A percentile compares a stretch with the other conserved stretches of the same genome.
Evolutionary conservation across 2,888 invertebrate species (phyloP).

Genomic region (Osedax frankpressi): DNA sequence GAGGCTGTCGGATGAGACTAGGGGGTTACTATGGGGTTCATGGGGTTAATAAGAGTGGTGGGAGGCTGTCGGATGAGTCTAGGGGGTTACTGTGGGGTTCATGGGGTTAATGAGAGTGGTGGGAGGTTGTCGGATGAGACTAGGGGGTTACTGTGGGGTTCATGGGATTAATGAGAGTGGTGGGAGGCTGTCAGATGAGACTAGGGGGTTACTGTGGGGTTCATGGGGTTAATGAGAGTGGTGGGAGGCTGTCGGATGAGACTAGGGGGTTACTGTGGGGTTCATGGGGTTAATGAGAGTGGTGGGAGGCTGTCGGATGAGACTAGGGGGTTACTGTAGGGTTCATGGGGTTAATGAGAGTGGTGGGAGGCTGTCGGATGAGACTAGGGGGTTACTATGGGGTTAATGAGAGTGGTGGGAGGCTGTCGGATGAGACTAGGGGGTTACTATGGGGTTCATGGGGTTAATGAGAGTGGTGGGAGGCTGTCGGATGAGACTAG

Average conservation of each 20-base stretch:
- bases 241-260: background rate
- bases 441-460: no score
- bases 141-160: background rate
- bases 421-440: no score
- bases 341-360: no score
- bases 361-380: no score
- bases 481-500: no score
- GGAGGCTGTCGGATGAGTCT: background rate
- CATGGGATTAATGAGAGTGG: background rate
- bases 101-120: background rate
- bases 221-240: background rate
- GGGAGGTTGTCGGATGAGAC: background rate
- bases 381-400: no score
- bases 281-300: background rate
- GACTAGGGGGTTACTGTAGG: conserved; percentile 50
- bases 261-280: background rate
- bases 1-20: background rate
- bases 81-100: background rate
- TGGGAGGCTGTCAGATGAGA: no score
- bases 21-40: background rate
- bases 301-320: conserved; percentile 52
- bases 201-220: background rate
- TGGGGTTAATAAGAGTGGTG: background rate
- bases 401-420: no score
- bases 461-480: no score